Percentiles rank a stretch among this genome's conserved stretches.
These are phyloP conservation scores for Lasaia peninsularis DNA, from an alignment of 1,140 invertebrate genomes.

Conservation along the genomic window DNA sequence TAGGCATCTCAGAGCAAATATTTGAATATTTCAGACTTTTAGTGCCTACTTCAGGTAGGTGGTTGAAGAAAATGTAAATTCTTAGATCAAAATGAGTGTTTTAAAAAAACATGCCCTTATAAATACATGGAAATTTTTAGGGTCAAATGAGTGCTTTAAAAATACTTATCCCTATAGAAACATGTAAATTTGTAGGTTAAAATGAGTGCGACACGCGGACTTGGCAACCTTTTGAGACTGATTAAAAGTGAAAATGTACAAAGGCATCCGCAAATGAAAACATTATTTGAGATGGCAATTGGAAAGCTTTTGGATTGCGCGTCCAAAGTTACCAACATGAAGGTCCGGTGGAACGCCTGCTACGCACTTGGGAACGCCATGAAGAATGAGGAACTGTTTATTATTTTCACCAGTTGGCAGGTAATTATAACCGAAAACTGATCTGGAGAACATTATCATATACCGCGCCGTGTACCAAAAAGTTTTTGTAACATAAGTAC, in stretches of 20 bases:
- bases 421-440: slow-evolving; percentile 66
- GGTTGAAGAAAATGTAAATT: too few relatives aligned
- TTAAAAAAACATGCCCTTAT: too few relatives aligned
- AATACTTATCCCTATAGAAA: background rate
- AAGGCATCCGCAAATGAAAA: slow-evolving; percentile 61
- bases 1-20: too few relatives aligned
- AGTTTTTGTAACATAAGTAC: too few relatives aligned
- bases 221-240: slow-evolving; percentile 87
- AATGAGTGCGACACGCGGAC: slow-evolving; percentile 87
- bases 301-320: slow-evolving; percentile 83
- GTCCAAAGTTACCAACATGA: slow-evolving; percentile 85
- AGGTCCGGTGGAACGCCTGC: slow-evolving; percentile 94
- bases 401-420: slow-evolving; percentile 74
- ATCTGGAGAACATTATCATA: too few relatives aligned
- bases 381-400: slow-evolving; percentile 81
- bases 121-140: too few relatives aligned
- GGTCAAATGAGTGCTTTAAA: too few relatives aligned
- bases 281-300: slow-evolving; percentile 77
- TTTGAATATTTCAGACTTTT: too few relatives aligned
- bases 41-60: too few relatives aligned
- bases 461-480: too few relatives aligned
- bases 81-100: too few relatives aligned
- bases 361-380: slow-evolving; percentile 89
- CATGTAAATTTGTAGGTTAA: slow-evolving; percentile 71
- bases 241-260: slow-evolving; percentile 77